These are phyloP conservation scores for Pandemis heparana DNA, from an alignment of 2,888 invertebrate species.

Conservation along the genomic window DNA sequence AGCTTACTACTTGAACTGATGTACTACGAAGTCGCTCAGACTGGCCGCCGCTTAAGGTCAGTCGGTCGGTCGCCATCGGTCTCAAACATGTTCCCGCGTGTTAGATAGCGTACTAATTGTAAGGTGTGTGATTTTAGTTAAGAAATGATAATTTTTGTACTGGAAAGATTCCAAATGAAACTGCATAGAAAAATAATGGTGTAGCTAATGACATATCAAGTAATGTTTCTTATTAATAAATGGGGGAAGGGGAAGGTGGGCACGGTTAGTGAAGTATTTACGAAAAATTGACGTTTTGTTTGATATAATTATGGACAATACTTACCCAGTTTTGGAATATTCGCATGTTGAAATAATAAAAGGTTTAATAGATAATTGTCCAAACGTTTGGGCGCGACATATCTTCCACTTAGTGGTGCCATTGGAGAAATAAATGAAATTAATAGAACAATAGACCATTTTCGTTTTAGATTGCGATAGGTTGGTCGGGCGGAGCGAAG, in stretches of 20 bases:
- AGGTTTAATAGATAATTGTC: slow-evolving; percentile 82
- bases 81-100: slow-evolving; percentile 59
- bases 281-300: slow-evolving; percentile 66
- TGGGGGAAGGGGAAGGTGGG: slow-evolving; percentile 52
- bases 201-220: slow-evolving; percentile 84
- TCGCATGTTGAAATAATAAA: slow-evolving; percentile 76
- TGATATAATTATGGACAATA: slow-evolving; percentile 77
- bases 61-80: slow-evolving; percentile 25
- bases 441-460: slow-evolving; percentile 60
- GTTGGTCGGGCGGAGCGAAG: slow-evolving; percentile 51
- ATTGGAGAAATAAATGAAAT: slow-evolving; percentile 65
- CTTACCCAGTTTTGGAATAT: slow-evolving; percentile 69
- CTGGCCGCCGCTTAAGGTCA: slow-evolving; percentile 29
- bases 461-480: slow-evolving; percentile 50
- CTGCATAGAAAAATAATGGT: slow-evolving; percentile 66
- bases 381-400: slow-evolving; percentile 70
- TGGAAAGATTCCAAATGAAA: slow-evolving; percentile 84
- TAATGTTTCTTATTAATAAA: slow-evolving; percentile 76
- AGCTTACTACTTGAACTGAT: slow-evolving; percentile 15
- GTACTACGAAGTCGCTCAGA: slow-evolving; percentile 38
- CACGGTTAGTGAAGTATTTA: slow-evolving; percentile 71
- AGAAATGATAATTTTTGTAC: slow-evolving; percentile 69
- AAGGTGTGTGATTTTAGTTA: slow-evolving; percentile 82
- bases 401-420: slow-evolving; percentile 82
- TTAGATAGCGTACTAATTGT: slow-evolving; percentile 72